Evolutionary conservation across 2,113 vertebrate species (phyloP), one percentile per base, ranked within the genome.

Genomic region (Oxyura jamaicensis): DNA sequence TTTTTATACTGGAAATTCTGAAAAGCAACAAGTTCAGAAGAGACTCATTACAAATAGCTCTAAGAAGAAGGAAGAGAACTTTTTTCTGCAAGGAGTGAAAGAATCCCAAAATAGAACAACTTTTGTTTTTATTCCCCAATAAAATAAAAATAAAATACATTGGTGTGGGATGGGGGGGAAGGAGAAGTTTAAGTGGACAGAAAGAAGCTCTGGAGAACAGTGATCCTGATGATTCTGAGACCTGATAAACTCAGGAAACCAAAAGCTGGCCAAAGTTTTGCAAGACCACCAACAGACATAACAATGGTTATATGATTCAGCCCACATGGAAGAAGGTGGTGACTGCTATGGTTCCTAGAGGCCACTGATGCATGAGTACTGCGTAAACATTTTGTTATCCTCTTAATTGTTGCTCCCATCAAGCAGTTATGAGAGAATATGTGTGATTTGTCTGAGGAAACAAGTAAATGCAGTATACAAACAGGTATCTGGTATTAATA

Each of bases 151-250:
- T 18, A 88, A 85, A 91, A 26, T 15, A 31, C 1, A 4, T 31
- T 8, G n/a, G 17, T 2, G 5, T 6, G 15, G 13, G 31, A 23
- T 6, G 4, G 1, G 6, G 2, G 22, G 7, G 26, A 8, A 8
- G 62, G n/a, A 11, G 16, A 11, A 56, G 4, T 59, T 83, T 67
- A 36, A 67, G 23, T 83, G 4, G 8, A 44, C 10, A 28, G 7
- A 52, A 5, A 11, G 36, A 50, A 73, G 2, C 3, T 52, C 23
- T 56, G 31, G 4, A 85, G 4, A 33, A 33, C 20, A 52, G 19
- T 33, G 18, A 15, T 62, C 13, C 33, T 69, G 11, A 13, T 86
- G 25, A 83, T 29, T 80, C 21, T 46, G 33, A 60, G 48, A 36
- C 20, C 2, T 46, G 19, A 60, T 9, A 83, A 80, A 31, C 5